Evolutionary conservation across 64 coral and sea anemone genomes (phyloP).

Genomic region (Montipora sp.): DNA sequence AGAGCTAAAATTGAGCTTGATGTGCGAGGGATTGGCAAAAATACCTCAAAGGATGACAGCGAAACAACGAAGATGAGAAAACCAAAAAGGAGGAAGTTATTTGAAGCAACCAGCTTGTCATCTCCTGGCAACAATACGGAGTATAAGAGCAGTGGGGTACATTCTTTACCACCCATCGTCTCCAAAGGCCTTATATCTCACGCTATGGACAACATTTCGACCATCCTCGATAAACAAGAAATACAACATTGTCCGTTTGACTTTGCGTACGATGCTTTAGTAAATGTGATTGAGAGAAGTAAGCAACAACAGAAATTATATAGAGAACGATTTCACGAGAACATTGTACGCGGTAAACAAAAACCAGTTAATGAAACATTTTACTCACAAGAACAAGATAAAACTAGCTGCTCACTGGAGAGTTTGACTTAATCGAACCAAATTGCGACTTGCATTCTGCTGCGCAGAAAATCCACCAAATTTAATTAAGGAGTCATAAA

Average conservation of each 20-base stretch:
- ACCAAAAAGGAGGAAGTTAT: background rate
- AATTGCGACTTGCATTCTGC: too few species aligned
- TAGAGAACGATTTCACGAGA: background rate
- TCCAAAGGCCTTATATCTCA: background rate
- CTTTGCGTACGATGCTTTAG: background rate
- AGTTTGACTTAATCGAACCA: background rate
- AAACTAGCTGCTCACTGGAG: background rate
- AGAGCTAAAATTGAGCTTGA: background rate
- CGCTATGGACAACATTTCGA: background rate
- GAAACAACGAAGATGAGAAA: background rate
- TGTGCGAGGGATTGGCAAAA: background rate
- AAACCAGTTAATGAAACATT: slow-evolving; percentile 28
- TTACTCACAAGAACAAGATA: background rate
- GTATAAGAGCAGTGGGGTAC: background rate
- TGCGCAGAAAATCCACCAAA: too few species aligned
- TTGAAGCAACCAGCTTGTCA: background rate
- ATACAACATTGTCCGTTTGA: background rate
- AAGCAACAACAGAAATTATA: background rate
- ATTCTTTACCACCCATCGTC: background rate
- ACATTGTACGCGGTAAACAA: slow-evolving; percentile 5
- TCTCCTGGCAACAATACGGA: slow-evolving; percentile 5
- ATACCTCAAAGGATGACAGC: background rate
- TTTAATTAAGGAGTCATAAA: too few species aligned
- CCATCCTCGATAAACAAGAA: background rate
- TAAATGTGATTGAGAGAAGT: slow-evolving; percentile 22